Evolutionary conservation across 2,888 invertebrate genomes (phyloP), one percentile per base, ranked within the genome.

Genomic region (Hipparchia sbordonii): DNA sequence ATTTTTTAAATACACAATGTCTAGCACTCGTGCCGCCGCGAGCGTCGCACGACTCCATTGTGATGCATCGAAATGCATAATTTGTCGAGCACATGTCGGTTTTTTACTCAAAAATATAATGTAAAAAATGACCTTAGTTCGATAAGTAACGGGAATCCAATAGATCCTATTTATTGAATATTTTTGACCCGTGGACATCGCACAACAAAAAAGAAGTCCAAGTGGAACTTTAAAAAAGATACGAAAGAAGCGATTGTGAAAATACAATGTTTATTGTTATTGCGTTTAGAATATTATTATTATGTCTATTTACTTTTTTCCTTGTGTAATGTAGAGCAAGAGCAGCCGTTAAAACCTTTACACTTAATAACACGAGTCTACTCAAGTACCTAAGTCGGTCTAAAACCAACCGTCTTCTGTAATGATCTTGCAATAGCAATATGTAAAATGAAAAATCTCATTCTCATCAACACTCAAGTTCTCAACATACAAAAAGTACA

Each of bases 31-130:
- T 89, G 91, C 87, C 84, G 79, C 82, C 80, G 79, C 83, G 79
- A 80, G 83, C 81, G 82, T 83, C 82, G 80, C 83, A 82, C 72
- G 74, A 52, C 69, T 81, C 86, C 80, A 87, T 93, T 93, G 92
- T 92, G 88, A 90, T 84, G 89, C 92, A 91, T 77, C 87, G 86
- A 88, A 88, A 90, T 93, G 91, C 91, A 92, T 93, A 92, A 93
- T 93, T 92, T 90, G 88, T 89, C 82, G 88, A 91, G 91, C 93
- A 92, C 91, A 92, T 91, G 93, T 87, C 88, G 82, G 85, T 90
- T 92, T 92, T 89, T 82, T 81, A 82, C 72, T 73, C 77, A 77
- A 87, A 87, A 87, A 87, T 84, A 81, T 72, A 79, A 67, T 72
- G 82, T 86, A 89, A 91, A 93, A 91, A 90, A 84, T 93, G 92